These are phyloP conservation scores for Cotesia vestalis DNA, from an alignment of 1,140 invertebrate species.

Conservation along the genomic window DNA sequence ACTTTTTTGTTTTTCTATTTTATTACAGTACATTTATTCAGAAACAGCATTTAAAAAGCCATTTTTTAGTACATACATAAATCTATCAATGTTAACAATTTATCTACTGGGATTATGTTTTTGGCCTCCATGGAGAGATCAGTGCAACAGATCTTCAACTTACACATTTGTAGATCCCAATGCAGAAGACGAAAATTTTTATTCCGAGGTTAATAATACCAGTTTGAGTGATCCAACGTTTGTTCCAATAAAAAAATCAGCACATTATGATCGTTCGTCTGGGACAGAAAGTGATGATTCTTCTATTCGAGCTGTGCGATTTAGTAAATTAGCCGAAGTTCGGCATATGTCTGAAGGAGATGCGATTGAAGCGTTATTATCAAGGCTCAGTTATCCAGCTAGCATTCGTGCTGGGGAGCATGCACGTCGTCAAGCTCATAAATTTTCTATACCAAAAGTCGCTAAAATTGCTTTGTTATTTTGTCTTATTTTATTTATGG, in stretches of 20 bases:
- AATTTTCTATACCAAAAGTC: constrained; percentile 75
- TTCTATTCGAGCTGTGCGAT: constrained; percentile 78
- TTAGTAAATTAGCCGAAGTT: constrained; percentile 87
- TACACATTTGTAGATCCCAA: constrained; percentile 74
- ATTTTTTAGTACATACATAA: constrained; percentile 89
- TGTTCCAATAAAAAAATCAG: constrained; percentile 82
- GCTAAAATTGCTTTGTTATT: constrained; percentile 80
- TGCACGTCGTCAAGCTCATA: constrained; percentile 73
- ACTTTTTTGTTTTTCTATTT: constrained; percentile 39
- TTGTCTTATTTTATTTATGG: constrained; percentile 84
- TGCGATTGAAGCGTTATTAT: constrained; percentile 84
- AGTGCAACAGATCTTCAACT: constrained; percentile 73
- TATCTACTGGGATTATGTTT: constrained; percentile 85
- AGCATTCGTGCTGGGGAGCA: constrained; percentile 78
- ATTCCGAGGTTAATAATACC: constrained; percentile 66
- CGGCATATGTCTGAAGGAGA: constrained; percentile 82
- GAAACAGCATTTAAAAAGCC: constrained; percentile 84
- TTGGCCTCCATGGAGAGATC: constrained; percentile 83
- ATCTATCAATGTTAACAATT: constrained; percentile 87
- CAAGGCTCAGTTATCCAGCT: constrained; percentile 85
- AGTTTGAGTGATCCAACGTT: constrained; percentile 82
- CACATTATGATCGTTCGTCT: constrained; percentile 72
- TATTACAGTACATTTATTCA: constrained; percentile 82
- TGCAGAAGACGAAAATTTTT: constrained; percentile 75
- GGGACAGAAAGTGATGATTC: constrained; percentile 87